Base-by-base conservation (phyloP, 2,888 invertebrate species). In the Archips crataeganus region DNA sequence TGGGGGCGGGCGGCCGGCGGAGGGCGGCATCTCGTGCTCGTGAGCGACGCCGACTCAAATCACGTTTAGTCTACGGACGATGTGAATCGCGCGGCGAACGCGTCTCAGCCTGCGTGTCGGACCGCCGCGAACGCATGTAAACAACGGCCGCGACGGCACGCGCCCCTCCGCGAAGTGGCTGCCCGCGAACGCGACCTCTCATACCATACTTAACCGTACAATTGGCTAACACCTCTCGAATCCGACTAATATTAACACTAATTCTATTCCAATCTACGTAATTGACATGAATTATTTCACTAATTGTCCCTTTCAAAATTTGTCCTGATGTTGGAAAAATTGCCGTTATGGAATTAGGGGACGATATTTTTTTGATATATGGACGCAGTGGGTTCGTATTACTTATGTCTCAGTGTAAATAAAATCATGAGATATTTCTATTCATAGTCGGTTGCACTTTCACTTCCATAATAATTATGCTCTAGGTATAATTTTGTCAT, bases 321-420 rank as follows among this genome's bases (percentile, higher is more conserved):
- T 47, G 4, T 47, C 36, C 23, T 51, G 80, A 81, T 81, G 83
- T 85, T 87, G 85, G 87, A 85, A 83, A 80, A 83, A 81, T 86
- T 85, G 86, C 85, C 82, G 87, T 85, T 83, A 93, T 94, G 93
- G 92, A 92, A 85, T 87, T 92, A 90, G 91, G 87, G 71, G 90
- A 92, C 79, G 91, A 91, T 85, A 85, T 88, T 83, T 90, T 87
- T 90, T 87, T 86, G 84, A 85, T 87, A 79, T 83, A 90, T 82
- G 91, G 90, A 90, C 85, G 87, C 84, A 89, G 82, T 78, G 90
- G 92, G 93, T 93, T 93, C 85, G 92, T 93, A 93, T 90, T 78
- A 71, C 77, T 81, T 82, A 65, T 72, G 60, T 68, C 69, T 72
- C 75, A 71, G 77, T 76, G 75, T 74, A 71, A 74, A 71, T 74